Base-by-base conservation (phyloP, 2,888 invertebrate species). In the Mamestra brassicae region DNA sequence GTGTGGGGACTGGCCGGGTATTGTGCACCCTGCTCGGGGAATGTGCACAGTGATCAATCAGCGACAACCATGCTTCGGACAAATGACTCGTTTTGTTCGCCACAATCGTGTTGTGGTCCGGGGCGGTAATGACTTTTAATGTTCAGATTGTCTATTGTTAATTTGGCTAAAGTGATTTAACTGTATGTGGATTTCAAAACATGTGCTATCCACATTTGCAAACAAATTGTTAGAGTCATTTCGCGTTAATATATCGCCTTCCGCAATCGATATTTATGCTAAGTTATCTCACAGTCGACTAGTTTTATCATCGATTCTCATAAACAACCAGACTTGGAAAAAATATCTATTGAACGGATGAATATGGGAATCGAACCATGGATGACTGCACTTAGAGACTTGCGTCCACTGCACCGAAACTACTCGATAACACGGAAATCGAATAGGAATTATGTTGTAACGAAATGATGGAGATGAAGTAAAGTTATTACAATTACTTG, bases 21-120 rank as follows among this genome's bases (percentile, higher is more conserved):
- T 62, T 63, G 85, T 68, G 74, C 42, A 50, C 75, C 45, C 52
- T 52, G 70, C 17, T 45, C 45, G 71, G 71, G 54, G 36, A 72
- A 75, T 81, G 87, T 55, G 66, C 73, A 54, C 71, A 50, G 80
- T 70, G 80, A 89, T 89, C 87, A 81, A 88, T 89, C 89, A 86
- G 80, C 58, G 76, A 64, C 80, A 74, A 80, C 82, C 78, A 74
- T 71, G 78, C 80, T 63, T 63, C 62, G n/a, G 84, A 87, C 89
- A 89, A 89, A 89, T 89, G 83, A 84, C 74, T 83, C 74, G 77
- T 81, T 85, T 83, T 85, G 82, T 76, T 76, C 69, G 58, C 62
- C 70, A 61, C 69, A 54, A 55, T 50, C 52, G 34, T 76, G 61
- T 64, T 67, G 82, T 62, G 71, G 65, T 69, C 17, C 58, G 45